These are phyloP conservation scores for Euplagia quadripunctaria DNA, from an alignment of 2,888 invertebrate species.

Conservation along the genomic window DNA sequence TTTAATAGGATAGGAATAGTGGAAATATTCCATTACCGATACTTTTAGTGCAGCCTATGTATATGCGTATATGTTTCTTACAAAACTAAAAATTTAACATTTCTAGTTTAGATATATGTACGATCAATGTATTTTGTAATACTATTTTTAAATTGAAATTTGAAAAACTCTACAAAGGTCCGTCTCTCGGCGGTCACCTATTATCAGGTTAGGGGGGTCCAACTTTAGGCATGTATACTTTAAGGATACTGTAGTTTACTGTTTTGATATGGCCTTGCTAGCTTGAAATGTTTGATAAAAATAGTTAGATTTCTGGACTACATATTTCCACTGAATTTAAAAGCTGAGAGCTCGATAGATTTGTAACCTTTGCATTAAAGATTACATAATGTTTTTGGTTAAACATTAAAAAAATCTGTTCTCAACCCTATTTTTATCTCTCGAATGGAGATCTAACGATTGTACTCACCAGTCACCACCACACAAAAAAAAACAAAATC, in stretches of 20 bases:
- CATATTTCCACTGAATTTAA: too few relatives aligned
- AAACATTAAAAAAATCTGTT: background rate
- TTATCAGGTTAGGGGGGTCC: background rate
- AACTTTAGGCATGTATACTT: background rate
- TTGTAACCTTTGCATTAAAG: background rate
- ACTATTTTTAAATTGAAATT: background rate
- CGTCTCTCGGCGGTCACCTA: background rate
- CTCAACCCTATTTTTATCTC: too few relatives aligned
- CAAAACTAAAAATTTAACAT: background rate
- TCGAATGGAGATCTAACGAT: too few relatives aligned
- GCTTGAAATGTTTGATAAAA: background rate
- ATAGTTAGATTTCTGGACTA: background rate
- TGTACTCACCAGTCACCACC: too few relatives aligned
- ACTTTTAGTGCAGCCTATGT: too few relatives aligned
- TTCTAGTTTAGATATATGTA: background rate
- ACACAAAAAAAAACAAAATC: background rate
- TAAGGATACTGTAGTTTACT: too few relatives aligned
- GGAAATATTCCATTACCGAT: too few relatives aligned
- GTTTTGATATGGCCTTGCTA: background rate
- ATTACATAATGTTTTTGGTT: background rate
- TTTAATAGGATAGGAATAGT: too few relatives aligned
- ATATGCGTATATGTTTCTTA: background rate
- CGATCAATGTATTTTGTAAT: background rate
- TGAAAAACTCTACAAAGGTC: background rate
- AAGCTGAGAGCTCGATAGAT: too few relatives aligned